These are phyloP conservation scores for Lepidurus couesii DNA, from an alignment of 1,140 invertebrate species.

Conservation along the genomic window DNA sequence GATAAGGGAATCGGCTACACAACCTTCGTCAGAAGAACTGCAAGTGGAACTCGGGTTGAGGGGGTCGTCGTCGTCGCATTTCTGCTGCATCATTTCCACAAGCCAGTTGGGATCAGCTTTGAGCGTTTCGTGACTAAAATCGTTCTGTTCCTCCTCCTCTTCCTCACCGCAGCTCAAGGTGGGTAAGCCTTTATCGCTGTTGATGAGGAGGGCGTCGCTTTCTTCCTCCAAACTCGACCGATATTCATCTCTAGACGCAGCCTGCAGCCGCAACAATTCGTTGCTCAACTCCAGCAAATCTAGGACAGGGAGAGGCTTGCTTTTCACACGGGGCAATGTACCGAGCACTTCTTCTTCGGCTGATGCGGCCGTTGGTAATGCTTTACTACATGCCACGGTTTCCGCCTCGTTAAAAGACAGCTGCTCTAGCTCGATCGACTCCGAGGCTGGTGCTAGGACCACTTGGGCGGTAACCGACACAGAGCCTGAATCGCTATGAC, in stretches of 20 bases:
- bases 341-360: conserved; percentile 14
- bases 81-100: conserved; percentile 26
- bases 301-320: conserved; percentile 30
- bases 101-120: conserved; percentile 6
- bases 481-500: conserved; percentile 1
- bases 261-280: conserved; percentile 28
- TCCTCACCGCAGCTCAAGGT: not conserved
- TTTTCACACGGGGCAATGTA: not conserved
- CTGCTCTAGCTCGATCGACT: not conserved
- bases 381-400: not conserved
- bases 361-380: not conserved
- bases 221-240: conserved; percentile 41
- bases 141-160: not conserved
- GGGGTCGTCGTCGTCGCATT: conserved; percentile 7
- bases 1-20: conserved; percentile 28
- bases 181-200: conserved; percentile 37
- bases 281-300: conserved; percentile 32
- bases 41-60: conserved; percentile 26
- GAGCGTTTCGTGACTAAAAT: not conserved
- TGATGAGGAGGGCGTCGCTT: conserved; percentile 42
- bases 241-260: conserved; percentile 4
- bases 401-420: not conserved
- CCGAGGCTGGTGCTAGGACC: not conserved
- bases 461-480: not conserved
- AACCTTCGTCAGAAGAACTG: conserved; percentile 34